Evolutionary conservation across 1,140 invertebrate species (phyloP).

Genomic region (Diprion similis): DNA sequence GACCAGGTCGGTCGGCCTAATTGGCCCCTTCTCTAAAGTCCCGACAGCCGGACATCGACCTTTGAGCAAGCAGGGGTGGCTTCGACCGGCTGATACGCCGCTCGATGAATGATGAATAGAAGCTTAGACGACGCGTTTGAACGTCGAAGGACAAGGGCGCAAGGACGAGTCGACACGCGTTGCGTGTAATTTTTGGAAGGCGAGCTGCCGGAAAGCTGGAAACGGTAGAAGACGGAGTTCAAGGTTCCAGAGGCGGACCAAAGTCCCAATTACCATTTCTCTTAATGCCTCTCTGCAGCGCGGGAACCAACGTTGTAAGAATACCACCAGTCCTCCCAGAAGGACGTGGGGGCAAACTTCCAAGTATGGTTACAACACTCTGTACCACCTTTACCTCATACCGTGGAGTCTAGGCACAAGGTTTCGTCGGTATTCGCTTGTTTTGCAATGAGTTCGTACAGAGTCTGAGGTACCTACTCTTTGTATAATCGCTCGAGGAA

Average conservation of each 20-base stretch:
- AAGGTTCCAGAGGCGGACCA: too few species aligned
- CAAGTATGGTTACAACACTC: background rate
- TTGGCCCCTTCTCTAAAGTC: background rate
- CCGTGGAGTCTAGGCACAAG: too few species aligned
- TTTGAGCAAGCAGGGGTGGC: background rate
- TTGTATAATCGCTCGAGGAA: background rate
- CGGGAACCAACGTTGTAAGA: too few species aligned
- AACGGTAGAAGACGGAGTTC: too few species aligned
- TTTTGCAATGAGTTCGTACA: background rate
- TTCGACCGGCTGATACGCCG: background rate
- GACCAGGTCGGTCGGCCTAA: background rate
- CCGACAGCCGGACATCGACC: background rate
- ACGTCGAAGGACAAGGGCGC: too few species aligned
- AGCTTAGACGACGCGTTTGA: background rate
- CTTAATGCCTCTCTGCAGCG: too few species aligned
- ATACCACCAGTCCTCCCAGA: background rate
- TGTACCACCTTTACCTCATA: background rate
- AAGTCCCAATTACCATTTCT: too few species aligned
- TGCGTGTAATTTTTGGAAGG: too few species aligned
- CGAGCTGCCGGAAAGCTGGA: too few species aligned
- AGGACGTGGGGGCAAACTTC: background rate
- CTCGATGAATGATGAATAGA: too few species aligned
- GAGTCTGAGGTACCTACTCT: background rate
- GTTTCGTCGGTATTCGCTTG: background rate
- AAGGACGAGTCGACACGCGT: too few species aligned